These are phyloP conservation scores for Napeogenes inachia DNA, from an alignment of 2,888 invertebrate species.

Conservation along the genomic window DNA sequence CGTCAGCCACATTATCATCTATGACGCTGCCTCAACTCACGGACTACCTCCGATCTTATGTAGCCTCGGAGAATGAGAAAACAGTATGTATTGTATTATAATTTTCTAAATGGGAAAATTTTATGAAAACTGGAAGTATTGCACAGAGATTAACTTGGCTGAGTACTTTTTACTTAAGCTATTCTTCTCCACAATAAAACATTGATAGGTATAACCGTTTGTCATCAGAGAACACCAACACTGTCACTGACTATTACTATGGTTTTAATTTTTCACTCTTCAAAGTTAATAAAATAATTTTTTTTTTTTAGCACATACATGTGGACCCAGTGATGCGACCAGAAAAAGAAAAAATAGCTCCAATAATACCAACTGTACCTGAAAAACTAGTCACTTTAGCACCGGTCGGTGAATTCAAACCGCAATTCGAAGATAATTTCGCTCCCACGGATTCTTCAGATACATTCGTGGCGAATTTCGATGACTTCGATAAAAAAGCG, in stretches of 20 bases:
- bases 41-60: conserved; percentile 81
- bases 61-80: conserved; percentile 66
- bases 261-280: not conserved
- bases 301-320: conserved; percentile 58
- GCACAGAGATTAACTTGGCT: no score
- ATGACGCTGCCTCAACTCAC: conserved; percentile 93
- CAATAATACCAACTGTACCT: conserved; percentile 32
- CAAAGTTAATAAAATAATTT: no score
- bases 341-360: conserved; percentile 49
- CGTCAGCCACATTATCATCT: conserved; percentile 85
- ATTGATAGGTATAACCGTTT: no score
- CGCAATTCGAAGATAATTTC: conserved; percentile 82
- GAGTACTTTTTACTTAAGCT: no score
- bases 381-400: conserved; percentile 23
- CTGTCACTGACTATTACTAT: not conserved
- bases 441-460: conserved; percentile 62
- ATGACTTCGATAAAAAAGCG: conserved; percentile 76
- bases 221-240: no score
- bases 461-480: conserved; percentile 82
- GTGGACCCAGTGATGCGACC: conserved; percentile 46
- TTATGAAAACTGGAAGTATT: no score
- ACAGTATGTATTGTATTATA: conserved; percentile 41
- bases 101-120: not conserved
- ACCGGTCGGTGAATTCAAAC: conserved; percentile 48
- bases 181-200: no score